Conservation (phyloP, 2,888 invertebrate species). For the Mythimna loreyi region DNA sequence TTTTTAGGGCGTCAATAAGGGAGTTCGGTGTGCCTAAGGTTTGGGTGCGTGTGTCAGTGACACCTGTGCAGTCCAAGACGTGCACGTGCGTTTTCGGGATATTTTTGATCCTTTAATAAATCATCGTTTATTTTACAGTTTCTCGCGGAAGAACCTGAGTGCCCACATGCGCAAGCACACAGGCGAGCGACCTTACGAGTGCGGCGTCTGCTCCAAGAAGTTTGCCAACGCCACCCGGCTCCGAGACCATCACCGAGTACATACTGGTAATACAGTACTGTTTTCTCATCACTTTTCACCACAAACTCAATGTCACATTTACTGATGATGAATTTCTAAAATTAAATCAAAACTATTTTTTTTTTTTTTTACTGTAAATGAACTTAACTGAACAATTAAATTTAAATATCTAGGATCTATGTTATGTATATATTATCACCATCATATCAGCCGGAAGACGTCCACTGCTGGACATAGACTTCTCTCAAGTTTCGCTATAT, state of each 20-base stretch:
- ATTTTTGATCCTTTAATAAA: too few species aligned
- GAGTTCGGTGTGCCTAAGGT: too few species aligned
- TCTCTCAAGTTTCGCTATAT: too few species aligned
- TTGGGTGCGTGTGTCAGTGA: too few species aligned
- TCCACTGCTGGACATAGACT: too few species aligned
- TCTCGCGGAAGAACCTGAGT: constrained; percentile 81
- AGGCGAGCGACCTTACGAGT: constrained; percentile 89
- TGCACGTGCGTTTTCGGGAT: too few species aligned
- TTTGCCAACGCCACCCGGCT: constrained; percentile 79
- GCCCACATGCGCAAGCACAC: constrained; percentile 90
- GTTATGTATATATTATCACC: background rate
- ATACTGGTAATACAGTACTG: constrained; percentile 78
- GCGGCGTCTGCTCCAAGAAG: constrained; percentile 83
- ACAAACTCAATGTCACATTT: background rate
- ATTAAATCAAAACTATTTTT: background rate
- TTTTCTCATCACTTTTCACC: background rate
- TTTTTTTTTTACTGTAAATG: background rate
- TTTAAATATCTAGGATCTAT: background rate
- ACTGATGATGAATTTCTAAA: background rate
- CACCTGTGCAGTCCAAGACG: too few species aligned
- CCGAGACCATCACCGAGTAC: constrained; percentile 80
- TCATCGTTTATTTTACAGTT: constrained; percentile 69
- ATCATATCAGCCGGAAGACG: too few species aligned
- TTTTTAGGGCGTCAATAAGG: too few species aligned
- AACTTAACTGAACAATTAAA: background rate